Conservation (phyloP, 2,797 vertebrate species). For the Rhodeus uyekii region DNA sequence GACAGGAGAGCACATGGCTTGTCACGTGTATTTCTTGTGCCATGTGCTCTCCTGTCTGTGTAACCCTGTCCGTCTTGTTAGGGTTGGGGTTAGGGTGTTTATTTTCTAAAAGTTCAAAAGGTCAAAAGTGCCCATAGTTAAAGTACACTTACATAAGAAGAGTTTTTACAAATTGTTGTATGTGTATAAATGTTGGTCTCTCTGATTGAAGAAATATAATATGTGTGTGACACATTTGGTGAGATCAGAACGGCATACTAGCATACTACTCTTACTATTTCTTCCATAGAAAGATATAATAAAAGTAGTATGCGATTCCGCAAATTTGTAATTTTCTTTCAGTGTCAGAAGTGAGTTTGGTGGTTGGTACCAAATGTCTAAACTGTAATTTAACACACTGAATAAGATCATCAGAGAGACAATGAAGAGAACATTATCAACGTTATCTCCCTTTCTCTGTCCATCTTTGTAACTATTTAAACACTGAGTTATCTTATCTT, state of each 20-base stretch:
- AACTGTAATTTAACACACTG: neutral
- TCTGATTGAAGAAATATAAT: neutral
- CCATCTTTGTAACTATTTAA: conserved; percentile 33
- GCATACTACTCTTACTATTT: neutral
- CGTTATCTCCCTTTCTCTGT: too few relatives aligned
- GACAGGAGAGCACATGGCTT: too few relatives aligned
- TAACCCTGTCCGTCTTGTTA: too few relatives aligned
- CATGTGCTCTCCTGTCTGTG: too few relatives aligned
- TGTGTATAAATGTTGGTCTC: neutral
- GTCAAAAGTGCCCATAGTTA: neutral
- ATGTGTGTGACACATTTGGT: neutral
- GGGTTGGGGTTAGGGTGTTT: neutral
- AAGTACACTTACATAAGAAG: neutral
- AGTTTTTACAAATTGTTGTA: neutral
- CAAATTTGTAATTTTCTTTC: neutral
- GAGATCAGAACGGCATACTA: neutral
- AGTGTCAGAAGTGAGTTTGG: conserved; percentile 1
- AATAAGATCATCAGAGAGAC: neutral
- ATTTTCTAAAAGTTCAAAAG: neutral
- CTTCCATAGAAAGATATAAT: neutral
- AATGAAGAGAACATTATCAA: neutral
- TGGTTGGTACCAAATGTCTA: neutral
- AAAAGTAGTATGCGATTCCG: neutral
- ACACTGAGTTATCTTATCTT: conserved; percentile 24
- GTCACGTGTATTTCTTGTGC: too few relatives aligned